phyloP scores from a whole-genome alignment of 2,113 vertebrate genomes.

The Psophia crepitans region DNA sequence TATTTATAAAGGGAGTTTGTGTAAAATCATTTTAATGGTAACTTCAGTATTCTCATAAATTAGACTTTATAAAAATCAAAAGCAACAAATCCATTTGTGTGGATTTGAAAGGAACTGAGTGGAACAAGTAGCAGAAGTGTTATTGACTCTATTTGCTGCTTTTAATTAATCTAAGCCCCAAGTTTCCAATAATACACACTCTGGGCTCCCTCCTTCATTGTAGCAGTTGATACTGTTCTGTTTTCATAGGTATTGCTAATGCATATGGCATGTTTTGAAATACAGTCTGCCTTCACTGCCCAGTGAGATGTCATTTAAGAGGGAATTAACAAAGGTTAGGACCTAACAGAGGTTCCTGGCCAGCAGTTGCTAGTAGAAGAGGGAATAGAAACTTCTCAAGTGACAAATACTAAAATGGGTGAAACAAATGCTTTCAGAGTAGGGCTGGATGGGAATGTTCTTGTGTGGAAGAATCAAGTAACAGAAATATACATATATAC shows the following conservation, averaged over 20 bases:
- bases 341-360: neutral
- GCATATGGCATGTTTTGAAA: neutral
- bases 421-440: neutral
- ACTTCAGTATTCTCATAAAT: neutral
- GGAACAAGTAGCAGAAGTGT: neutral
- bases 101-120: neutral
- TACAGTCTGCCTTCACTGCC: neutral
- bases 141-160: neutral
- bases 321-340: neutral
- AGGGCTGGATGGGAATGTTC: neutral
- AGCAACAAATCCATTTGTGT: neutral
- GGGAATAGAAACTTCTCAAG: conserved; percentile 20
- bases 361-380: neutral
- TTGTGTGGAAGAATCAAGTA: neutral
- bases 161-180: neutral
- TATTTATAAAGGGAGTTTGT: neutral
- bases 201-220: neutral
- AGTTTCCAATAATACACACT: neutral
- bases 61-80: neutral
- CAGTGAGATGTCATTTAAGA: neutral
- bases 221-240: neutral
- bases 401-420: conserved; percentile 28
- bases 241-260: neutral
- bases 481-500: neutral
- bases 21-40: neutral